Base-by-base conservation (phyloP, 1,140 invertebrate species). In the Augochlora pura region DNA sequence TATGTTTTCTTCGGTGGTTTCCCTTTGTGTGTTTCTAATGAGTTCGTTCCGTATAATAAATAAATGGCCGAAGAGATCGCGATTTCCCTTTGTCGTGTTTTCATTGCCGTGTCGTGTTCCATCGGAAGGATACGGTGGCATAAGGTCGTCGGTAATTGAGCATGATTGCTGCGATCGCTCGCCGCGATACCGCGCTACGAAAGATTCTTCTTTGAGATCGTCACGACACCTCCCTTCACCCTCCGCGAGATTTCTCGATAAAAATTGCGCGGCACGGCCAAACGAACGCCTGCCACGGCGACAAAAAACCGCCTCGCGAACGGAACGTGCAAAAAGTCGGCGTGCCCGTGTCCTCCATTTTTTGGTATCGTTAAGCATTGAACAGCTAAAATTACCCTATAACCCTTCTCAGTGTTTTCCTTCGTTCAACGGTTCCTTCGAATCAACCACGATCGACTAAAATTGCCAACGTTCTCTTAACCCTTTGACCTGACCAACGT, bases 121-220 rank as follows among this genome's bases (percentile, higher is more conserved):
- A 76, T 68, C 73, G 52, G 64, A 23, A 12, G 12, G 23, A 57
- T 57, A 57, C 7, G 21, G 9, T 46, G 49, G 18, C 23, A 46
- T 21, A 57, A 60, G 52, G 25, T 60, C 21, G n/a, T 3, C 25
- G 21, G 68, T 66, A 79, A 79, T 79, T 79, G 77, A 12, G 5
- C 49, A 46, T 59, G 62, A 79, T 65, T 73, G 63, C 69, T 10
- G 64, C 46, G 70, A 79, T 79, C 59, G 21, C 46, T 39, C 32
- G 25, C 25, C 46, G 67, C 67, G 75, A 77, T 77, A 72, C 62
- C 18, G 3, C 21, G 42, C 4, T 62, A 4, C 68, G 46, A 64
- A 57, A 72, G 46, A 72, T 77, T 7, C 32, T 60, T 16, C 12
- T 42, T 73, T 23, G 8, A 57, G 52, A 60, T 52, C 7, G 46